phyloP scores from a whole-genome alignment of 2,888 invertebrate genomes.

The Dascillus cervinus region DNA sequence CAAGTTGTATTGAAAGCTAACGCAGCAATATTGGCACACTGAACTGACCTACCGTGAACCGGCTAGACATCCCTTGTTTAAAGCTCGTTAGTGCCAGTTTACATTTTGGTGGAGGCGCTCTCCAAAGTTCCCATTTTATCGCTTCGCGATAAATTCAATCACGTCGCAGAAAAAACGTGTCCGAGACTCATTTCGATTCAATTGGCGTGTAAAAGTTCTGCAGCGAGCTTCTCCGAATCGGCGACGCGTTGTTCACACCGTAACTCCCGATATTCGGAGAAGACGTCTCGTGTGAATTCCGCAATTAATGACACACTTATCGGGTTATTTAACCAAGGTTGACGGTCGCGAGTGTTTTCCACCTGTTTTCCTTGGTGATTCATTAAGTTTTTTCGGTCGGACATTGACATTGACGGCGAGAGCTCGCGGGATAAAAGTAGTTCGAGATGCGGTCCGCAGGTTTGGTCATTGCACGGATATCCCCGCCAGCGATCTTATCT shows the following conservation, averaged over 20 bases:
- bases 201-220: too few relatives aligned
- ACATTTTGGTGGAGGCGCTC: too few relatives aligned
- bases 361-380: constrained; percentile 36
- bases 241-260: too few relatives aligned
- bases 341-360: constrained; percentile 16
- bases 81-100: too few relatives aligned
- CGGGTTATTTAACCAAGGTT: constrained; percentile 30
- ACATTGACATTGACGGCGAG: constrained; percentile 27
- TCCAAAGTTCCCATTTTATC: too few relatives aligned
- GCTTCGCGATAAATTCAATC: too few relatives aligned
- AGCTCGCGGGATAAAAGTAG: constrained; percentile 5
- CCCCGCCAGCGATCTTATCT: constrained; percentile 2
- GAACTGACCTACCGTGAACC: constrained; percentile 15
- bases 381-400: constrained; percentile 27
- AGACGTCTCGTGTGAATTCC: constrained; percentile 9
- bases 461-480: constrained; percentile 1
- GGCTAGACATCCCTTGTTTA: constrained; percentile 5
- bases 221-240: too few relatives aligned
- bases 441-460: constrained; percentile 4
- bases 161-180: too few relatives aligned
- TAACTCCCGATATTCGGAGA: too few relatives aligned
- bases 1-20: constrained; percentile 10
- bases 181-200: too few relatives aligned
- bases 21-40: constrained; percentile 10
- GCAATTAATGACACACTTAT: constrained; percentile 29